Percentiles rank a stretch among this genome's conserved stretches.
Conservation (phyloP, 2,888 invertebrate species). For the Idaea aversata region DNA sequence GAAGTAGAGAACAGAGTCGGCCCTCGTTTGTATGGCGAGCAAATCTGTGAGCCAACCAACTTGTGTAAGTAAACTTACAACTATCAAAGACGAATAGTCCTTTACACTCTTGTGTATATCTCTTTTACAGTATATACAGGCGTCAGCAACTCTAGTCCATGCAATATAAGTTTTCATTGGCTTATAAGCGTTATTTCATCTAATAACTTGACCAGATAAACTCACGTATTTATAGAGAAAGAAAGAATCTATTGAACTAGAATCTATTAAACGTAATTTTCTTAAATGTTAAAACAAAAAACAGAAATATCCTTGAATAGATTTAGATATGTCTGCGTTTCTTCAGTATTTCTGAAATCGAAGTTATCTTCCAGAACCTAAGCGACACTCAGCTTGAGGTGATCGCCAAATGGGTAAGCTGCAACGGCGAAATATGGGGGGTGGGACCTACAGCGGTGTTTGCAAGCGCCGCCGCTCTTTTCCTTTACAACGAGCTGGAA, state of each 20-base stretch:
- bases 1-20: slow-evolving; percentile 27
- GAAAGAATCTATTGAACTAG: too few species aligned
- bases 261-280: too few species aligned
- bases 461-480: slow-evolving; percentile 71
- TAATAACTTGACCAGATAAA: too few species aligned
- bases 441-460: slow-evolving; percentile 71
- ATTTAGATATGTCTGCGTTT: too few species aligned
- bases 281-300: too few species aligned
- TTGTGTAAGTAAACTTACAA: slow-evolving; percentile 49
- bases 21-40: slow-evolving; percentile 59
- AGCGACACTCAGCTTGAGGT: slow-evolving; percentile 50
- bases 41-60: slow-evolving; percentile 59
- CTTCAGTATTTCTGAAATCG: background rate
- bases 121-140: too few species aligned
- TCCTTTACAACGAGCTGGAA: slow-evolving; percentile 71
- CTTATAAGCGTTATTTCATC: too few species aligned
- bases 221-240: too few species aligned
- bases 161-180: too few species aligned
- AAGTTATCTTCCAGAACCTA: slow-evolving; percentile 42
- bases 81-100: background rate
- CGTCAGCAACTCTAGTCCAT: too few species aligned
- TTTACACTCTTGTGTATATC: too few species aligned
- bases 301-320: too few species aligned
- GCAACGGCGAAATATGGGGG: slow-evolving; percentile 73
- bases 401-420: slow-evolving; percentile 69